Conservation (phyloP, 2,797 vertebrate genomes). For the Macropus fuliginosus region DNA sequence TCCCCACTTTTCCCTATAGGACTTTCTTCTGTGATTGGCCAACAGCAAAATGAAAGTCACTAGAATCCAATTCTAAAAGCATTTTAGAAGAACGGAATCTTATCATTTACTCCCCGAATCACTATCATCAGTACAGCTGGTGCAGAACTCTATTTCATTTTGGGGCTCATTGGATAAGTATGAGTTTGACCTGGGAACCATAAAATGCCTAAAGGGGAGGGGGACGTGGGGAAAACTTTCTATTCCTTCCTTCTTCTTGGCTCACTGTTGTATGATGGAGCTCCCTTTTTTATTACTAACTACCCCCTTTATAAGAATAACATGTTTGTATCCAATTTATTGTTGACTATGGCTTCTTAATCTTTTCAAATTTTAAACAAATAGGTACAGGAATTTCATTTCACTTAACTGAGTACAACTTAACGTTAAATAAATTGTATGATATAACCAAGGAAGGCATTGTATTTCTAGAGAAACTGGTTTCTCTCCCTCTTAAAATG, state of each 20-base stretch:
- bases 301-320: conserved; percentile 49
- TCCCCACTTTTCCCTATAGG: conserved; percentile 33
- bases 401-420: conserved; percentile 61
- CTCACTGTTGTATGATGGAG: conserved; percentile 57
- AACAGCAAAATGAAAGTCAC: conserved; percentile 66
- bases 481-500: conserved; percentile 60
- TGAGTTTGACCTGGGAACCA: conserved; percentile 60
- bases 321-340: conserved; percentile 40
- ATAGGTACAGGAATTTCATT: conserved; percentile 47
- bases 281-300: conserved; percentile 63
- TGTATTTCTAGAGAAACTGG: conserved; percentile 61
- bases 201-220: conserved; percentile 54
- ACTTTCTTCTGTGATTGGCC: conserved; percentile 56
- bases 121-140: conserved; percentile 70
- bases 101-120: conserved; percentile 73
- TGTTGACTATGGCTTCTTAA: conserved; percentile 51
- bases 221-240: neutral
- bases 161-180: conserved; percentile 77
- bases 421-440: conserved; percentile 67
- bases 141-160: conserved; percentile 60
- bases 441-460: conserved; percentile 40
- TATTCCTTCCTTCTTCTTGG: conserved; percentile 33
- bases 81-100: conserved; percentile 60
- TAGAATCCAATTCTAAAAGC: conserved; percentile 64
- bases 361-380: conserved; percentile 10